These are phyloP conservation scores for Agapostemon virescens DNA, from an alignment of 2,888 invertebrate species.

Conservation along the genomic window DNA sequence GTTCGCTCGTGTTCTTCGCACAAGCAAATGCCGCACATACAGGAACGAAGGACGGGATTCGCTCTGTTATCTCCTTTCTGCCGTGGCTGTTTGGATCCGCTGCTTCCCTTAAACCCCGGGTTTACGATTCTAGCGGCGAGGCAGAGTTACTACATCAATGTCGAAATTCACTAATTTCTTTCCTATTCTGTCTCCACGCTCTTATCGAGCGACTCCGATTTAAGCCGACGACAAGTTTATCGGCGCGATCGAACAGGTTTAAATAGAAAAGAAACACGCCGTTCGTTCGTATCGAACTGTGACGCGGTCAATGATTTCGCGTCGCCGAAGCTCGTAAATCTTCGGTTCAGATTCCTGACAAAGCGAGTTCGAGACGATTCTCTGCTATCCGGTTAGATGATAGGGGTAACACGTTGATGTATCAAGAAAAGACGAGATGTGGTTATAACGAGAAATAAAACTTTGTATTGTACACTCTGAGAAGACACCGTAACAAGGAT, in stretches of 20 bases:
- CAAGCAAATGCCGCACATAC: conserved; percentile 46
- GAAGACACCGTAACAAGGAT: too few relatives aligned
- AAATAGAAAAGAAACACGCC: background rate
- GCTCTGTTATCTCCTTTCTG: conserved; percentile 24
- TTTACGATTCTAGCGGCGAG: conserved; percentile 23
- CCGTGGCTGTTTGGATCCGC: conserved; percentile 5
- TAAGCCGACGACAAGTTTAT: background rate
- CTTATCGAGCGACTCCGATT: background rate
- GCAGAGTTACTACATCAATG: background rate
- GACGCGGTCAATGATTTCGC: too few relatives aligned
- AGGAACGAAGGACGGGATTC: conserved; percentile 22
- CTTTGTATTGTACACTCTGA: too few relatives aligned
- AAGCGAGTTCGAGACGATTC: too few relatives aligned
- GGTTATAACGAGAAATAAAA: too few relatives aligned
- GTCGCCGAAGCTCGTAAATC: too few relatives aligned
- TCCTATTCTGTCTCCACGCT: background rate
- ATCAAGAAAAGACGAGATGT: too few relatives aligned
- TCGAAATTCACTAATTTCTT: conserved; percentile 15
- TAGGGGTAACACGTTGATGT: too few relatives aligned
- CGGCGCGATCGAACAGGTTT: background rate
- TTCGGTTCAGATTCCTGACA: too few relatives aligned
- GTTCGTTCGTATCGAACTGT: too few relatives aligned
- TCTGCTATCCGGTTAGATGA: too few relatives aligned
- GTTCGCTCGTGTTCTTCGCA: conserved; percentile 32
- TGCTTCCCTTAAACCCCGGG: conserved; percentile 23